phyloP scores from a whole-genome alignment of 2,797 vertebrate species.

The Pseudomugil tenellus region DNA sequence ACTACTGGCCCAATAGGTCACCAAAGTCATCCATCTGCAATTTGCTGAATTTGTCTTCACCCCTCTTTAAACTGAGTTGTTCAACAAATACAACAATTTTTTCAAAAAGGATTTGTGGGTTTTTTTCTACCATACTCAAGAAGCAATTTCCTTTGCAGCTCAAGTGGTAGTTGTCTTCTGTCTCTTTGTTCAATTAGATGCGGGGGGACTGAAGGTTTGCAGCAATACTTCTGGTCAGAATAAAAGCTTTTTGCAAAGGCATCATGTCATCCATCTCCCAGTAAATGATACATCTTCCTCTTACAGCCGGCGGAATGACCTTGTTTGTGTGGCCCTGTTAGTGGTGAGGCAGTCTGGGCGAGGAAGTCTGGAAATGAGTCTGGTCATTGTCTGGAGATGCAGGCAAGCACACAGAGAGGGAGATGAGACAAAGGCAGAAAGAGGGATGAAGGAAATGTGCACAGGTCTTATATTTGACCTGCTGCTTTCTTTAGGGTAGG shows the following conservation, averaged over 20 bases:
- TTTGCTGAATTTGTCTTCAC: slow-evolving; percentile 59
- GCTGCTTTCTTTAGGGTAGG: slow-evolving; percentile 55
- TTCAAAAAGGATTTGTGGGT: slow-evolving; percentile 55
- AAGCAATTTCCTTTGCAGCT: slow-evolving; percentile 73
- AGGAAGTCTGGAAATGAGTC: slow-evolving; percentile 68
- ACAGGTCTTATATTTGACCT: slow-evolving; percentile 56
- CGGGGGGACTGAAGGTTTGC: slow-evolving; percentile 48
- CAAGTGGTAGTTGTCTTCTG: slow-evolving; percentile 77
- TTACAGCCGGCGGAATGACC: slow-evolving; percentile 73
- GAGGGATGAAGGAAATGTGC: slow-evolving; percentile 32
- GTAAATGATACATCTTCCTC: slow-evolving; percentile 82
- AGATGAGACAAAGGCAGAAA: slow-evolving; percentile 35
- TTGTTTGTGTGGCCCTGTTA: slow-evolving; percentile 78
- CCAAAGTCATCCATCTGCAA: slow-evolving; percentile 53
- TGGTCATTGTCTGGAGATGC: slow-evolving; percentile 72
- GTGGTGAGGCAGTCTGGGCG: slow-evolving; percentile 53
- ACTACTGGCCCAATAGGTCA: slow-evolving; percentile 45
- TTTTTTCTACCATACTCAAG: slow-evolving; percentile 67
- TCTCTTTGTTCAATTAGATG: slow-evolving; percentile 78
- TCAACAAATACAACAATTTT: slow-evolving; percentile 52
- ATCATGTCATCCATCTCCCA: slow-evolving; percentile 77
- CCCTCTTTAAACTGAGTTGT: slow-evolving; percentile 45
- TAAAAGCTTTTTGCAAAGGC: slow-evolving; percentile 75
- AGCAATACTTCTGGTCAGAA: slow-evolving; percentile 76
- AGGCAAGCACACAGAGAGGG: slow-evolving; percentile 26